Percentiles rank a stretch among this genome's conserved stretches.
These are phyloP conservation scores for Hypocryptadius cinnamomeus DNA, from an alignment of 2,113 vertebrate species.

Conservation along the genomic window DNA sequence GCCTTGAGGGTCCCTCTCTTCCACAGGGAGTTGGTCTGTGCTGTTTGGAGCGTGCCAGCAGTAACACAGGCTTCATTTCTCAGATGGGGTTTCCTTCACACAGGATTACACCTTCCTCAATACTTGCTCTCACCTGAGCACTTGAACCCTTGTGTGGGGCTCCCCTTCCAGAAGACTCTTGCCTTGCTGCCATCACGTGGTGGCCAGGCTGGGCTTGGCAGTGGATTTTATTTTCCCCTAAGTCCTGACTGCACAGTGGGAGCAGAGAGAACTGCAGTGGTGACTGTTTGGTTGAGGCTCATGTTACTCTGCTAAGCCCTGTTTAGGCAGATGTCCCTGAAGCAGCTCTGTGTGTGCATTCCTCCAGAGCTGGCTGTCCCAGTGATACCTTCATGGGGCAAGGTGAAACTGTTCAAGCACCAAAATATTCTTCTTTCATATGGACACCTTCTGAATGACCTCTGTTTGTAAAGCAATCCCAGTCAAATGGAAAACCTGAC, in stretches of 20 bases:
- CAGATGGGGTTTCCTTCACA: fast-evolving
- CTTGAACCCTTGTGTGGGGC: fast-evolving
- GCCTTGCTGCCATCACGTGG: fast-evolving
- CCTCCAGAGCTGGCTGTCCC: background rate
- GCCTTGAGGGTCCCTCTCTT: background rate
- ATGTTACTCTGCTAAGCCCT: background rate
- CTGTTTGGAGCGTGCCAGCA: background rate
- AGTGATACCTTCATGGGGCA: background rate
- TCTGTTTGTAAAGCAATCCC: background rate
- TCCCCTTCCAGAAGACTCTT: background rate
- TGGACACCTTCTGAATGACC: background rate
- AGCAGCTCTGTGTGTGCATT: background rate
- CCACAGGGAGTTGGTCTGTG: background rate
- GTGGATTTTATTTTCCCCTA: background rate
- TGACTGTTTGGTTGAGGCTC: background rate
- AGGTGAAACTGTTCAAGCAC: background rate
- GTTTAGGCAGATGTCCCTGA: fast-evolving
- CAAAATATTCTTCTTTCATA: background rate
- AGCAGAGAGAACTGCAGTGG: background rate
- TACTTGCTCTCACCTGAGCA: background rate
- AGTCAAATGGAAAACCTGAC: background rate
- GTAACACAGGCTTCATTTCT: background rate
- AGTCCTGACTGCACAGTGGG: background rate
- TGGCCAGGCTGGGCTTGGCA: fast-evolving
- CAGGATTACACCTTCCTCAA: background rate